Evolutionary conservation across 1,140 invertebrate genomes (phyloP).

Genomic region (Tetramorium alpestre): DNA sequence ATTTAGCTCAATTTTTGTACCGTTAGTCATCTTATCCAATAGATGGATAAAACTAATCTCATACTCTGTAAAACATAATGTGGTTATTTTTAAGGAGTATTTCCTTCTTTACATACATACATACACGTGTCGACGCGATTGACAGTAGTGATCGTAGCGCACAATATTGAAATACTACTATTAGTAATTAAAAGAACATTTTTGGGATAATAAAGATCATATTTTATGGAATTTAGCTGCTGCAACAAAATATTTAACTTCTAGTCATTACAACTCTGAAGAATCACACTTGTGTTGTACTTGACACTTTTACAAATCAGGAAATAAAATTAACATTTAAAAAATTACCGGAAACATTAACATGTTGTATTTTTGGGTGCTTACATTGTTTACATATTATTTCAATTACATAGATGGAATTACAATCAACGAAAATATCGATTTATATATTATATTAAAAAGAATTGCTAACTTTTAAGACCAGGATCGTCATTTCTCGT

Average conservation of each 20-base stretch:
- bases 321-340: neutral
- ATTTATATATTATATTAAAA: neutral
- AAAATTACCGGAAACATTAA: neutral
- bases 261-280: neutral
- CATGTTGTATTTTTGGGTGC: neutral
- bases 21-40: slow-evolving; percentile 97
- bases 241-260: neutral
- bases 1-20: slow-evolving; percentile 95
- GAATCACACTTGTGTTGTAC: neutral
- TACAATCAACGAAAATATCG: neutral
- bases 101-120: too few species aligned
- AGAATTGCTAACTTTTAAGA: slow-evolving; percentile 87
- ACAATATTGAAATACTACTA: slow-evolving; percentile 10
- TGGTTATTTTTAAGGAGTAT: too few species aligned
- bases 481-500: slow-evolving; percentile 94
- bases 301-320: neutral
- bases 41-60: slow-evolving; percentile 97
- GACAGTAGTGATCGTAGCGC: too few species aligned
- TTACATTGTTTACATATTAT: neutral
- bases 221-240: neutral
- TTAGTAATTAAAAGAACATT: neutral
- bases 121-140: too few species aligned
- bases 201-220: neutral
- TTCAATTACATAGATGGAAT: neutral
- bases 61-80: slow-evolving; percentile 88